phyloP scores from a whole-genome alignment of 2,888 invertebrate species.

The Nomada flava region DNA sequence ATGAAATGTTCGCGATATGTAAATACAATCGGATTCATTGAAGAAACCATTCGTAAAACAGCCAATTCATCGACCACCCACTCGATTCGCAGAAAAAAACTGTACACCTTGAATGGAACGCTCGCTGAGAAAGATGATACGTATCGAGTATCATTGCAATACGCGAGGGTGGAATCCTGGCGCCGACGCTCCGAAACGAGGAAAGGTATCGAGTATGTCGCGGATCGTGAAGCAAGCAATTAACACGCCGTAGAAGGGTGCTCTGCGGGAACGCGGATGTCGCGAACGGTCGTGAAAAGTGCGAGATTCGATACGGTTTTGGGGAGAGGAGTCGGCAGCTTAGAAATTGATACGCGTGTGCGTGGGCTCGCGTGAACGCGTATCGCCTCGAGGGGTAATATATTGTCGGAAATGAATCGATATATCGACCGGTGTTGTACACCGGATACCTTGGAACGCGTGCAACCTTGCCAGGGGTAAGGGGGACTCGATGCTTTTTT shows the following conservation, averaged over 20 bases:
- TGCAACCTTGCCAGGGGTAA: slow-evolving; percentile 34
- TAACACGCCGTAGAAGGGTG: too few relatives aligned
- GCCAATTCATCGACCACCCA: too few relatives aligned
- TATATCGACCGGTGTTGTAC: slow-evolving; percentile 67
- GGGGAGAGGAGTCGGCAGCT: background rate
- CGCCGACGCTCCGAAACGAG: background rate
- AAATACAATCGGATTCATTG: too few relatives aligned
- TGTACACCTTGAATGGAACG: too few relatives aligned
- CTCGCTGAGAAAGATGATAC: too few relatives aligned
- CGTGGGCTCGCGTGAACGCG: slow-evolving; percentile 24
- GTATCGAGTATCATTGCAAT: too few relatives aligned
- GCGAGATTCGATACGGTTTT: slow-evolving; percentile 10
- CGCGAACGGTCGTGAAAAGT: too few relatives aligned
- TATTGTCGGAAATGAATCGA: slow-evolving; percentile 72
- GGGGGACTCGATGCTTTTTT: slow-evolving; percentile 51
- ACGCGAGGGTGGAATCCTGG: too few relatives aligned
- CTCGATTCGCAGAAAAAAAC: too few relatives aligned
- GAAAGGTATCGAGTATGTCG: background rate
- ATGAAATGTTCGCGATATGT: too few relatives aligned
- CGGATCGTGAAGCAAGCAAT: background rate
- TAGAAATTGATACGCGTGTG: background rate
- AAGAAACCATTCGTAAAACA: too few relatives aligned
- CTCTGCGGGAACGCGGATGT: too few relatives aligned
- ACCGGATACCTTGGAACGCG: slow-evolving; percentile 49
- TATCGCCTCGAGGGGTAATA: slow-evolving; percentile 64